Percentiles rank a stretch among this genome's conserved stretches.
These are phyloP conservation scores for Romanogobio albipinnatus DNA, from an alignment of 2,113 vertebrate genomes.

Conservation along the genomic window DNA sequence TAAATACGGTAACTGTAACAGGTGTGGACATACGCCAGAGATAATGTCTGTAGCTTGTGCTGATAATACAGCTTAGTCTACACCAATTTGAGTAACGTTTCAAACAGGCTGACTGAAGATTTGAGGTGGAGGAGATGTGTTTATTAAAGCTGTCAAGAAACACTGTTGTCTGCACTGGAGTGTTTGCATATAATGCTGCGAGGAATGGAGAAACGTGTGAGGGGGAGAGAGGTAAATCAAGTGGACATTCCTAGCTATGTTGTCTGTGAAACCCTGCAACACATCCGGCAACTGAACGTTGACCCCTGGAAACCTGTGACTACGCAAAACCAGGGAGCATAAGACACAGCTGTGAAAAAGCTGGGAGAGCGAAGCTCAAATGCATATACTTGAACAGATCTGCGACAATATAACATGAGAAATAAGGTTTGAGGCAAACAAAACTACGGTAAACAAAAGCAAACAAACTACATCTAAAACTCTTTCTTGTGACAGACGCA, in stretches of 20 bases:
- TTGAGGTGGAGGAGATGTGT: slow-evolving; percentile 20
- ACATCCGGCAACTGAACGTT: slow-evolving; percentile 35
- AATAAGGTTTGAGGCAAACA: neutral
- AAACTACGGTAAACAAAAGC: neutral
- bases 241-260: neutral
- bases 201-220: neutral
- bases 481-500: neutral
- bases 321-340: slow-evolving; percentile 8
- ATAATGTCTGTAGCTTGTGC: slow-evolving; percentile 16
- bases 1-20: slow-evolving; percentile 6
- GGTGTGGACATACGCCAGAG: slow-evolving; percentile 6
- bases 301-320: slow-evolving; percentile 31
- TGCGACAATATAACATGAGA: neutral
- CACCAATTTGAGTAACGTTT: neutral
- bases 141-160: slow-evolving; percentile 17
- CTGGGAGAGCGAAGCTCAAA: neutral
- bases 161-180: neutral
- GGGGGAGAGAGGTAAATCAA: neutral
- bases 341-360: slow-evolving; percentile 18
- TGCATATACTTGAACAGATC: neutral
- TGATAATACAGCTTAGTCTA: neutral
- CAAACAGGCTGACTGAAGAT: slow-evolving; percentile 26
- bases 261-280: slow-evolving; percentile 20
- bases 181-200: neutral
- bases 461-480: neutral